A percentile compares a stretch with the other conserved stretches of the same genome.
These are phyloP conservation scores for Potamarius usumacintae DNA, from an alignment of 2,113 vertebrate genomes.

Conservation along the genomic window DNA sequence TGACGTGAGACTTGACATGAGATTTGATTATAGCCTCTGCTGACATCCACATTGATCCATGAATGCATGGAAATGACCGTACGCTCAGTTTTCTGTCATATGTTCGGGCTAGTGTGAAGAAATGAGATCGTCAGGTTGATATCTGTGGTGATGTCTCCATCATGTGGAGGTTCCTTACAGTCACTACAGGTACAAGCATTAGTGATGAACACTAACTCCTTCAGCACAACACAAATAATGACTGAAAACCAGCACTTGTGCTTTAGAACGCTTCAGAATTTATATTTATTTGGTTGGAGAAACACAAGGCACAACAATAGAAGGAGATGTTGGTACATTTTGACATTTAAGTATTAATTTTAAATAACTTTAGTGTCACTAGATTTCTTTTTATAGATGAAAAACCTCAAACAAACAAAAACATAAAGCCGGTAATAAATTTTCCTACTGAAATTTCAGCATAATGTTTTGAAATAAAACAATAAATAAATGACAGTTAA, in stretches of 20 bases:
- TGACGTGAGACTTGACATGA: too few relatives aligned
- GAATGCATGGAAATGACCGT: too few relatives aligned
- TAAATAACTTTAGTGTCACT: background rate
- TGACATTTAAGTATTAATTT: background rate
- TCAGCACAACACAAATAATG: background rate
- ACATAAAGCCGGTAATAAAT: background rate
- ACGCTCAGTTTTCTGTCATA: too few relatives aligned
- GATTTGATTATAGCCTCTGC: too few relatives aligned
- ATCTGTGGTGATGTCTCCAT: constrained; percentile 13
- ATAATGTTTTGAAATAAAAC: background rate
- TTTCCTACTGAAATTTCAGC: background rate
- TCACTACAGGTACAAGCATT: background rate
- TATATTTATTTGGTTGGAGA: background rate
- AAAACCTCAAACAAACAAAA: background rate
- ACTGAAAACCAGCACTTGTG: background rate
- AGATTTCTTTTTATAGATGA: background rate
- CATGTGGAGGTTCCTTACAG: constrained; percentile 2
- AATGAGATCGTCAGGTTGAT: background rate
- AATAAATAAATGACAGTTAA: background rate
- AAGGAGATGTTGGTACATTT: background rate
- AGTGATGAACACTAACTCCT: background rate
- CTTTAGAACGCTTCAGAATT: background rate
- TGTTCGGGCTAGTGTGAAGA: too few relatives aligned
- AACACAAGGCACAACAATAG: background rate
- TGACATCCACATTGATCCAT: too few relatives aligned